These are phyloP conservation scores for Artibeus lituratus DNA, from an alignment of 2,797 vertebrate species.

Conservation along the genomic window DNA sequence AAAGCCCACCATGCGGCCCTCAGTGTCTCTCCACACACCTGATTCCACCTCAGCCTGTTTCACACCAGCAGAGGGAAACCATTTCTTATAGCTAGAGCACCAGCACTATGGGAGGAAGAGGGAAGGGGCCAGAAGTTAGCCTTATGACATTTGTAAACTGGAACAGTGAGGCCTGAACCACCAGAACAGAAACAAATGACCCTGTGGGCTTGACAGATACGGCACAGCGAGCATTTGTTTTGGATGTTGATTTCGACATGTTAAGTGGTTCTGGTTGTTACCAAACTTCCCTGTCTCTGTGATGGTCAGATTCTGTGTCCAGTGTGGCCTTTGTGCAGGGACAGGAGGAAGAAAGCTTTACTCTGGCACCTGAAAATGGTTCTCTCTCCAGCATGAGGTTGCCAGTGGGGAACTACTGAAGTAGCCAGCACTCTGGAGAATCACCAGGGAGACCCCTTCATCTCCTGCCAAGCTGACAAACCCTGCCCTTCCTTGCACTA, in stretches of 20 bases:
- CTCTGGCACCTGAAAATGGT: not conserved
- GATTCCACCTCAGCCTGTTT: not conserved
- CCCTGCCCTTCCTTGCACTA: not conserved
- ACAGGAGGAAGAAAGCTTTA: not conserved
- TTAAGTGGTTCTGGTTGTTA: not conserved
- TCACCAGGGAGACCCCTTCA: slow-evolving; percentile 53
- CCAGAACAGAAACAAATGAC: not conserved
- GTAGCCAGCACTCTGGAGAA: slow-evolving; percentile 35
- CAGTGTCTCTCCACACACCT: not conserved
- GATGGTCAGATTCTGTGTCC: not conserved
- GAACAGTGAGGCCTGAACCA: not conserved
- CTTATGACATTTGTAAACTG: not conserved
- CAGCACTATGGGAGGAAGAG: not conserved
- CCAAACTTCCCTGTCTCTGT: not conserved
- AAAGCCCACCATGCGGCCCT: not conserved
- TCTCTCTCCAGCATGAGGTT: not conserved
- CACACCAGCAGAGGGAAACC: not conserved
- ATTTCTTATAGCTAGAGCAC: not conserved
- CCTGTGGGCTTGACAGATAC: not conserved
- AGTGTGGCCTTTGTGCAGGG: not conserved
- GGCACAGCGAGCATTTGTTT: not conserved
- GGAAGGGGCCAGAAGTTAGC: not conserved
- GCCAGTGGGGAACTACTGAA: slow-evolving; percentile 22
- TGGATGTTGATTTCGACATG: not conserved
- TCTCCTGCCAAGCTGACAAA: slow-evolving; percentile 48